These are phyloP conservation scores for Neodontobutis hainanensis DNA, from an alignment of 2,113 vertebrate species.

Conservation along the genomic window DNA sequence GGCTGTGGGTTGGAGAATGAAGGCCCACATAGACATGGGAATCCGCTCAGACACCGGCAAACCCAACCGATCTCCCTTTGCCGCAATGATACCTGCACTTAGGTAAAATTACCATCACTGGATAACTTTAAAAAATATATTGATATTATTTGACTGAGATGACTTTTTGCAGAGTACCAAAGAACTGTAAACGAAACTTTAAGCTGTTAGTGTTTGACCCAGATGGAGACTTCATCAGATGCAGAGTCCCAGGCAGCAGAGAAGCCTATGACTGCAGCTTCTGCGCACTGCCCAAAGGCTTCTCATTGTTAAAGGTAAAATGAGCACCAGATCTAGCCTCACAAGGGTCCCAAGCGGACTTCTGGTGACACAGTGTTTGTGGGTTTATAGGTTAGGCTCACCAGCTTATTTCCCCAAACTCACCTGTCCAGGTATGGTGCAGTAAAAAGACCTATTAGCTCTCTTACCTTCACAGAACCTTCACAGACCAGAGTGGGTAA, in stretches of 20 bases:
- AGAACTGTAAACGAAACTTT: slow-evolving; percentile 60
- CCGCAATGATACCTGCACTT: slow-evolving; percentile 39
- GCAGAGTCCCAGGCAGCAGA: slow-evolving; percentile 28
- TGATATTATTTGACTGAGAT: neutral
- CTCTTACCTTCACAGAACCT: too few species aligned
- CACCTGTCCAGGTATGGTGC: too few species aligned
- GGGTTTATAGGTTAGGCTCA: too few species aligned
- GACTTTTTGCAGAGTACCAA: slow-evolving; percentile 39
- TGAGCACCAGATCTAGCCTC: neutral
- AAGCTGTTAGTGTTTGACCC: slow-evolving; percentile 51
- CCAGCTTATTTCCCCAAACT: too few species aligned
- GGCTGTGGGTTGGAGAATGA: rapidly evolving
- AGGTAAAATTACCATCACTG: slow-evolving; percentile 36
- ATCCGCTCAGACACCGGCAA: slow-evolving; percentile 58
- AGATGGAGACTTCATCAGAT: slow-evolving; percentile 63
- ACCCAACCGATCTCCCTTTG: slow-evolving; percentile 55
- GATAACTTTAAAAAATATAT: too few species aligned
- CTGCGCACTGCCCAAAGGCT: slow-evolving; percentile 5
- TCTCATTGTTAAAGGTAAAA: slow-evolving; percentile 46
- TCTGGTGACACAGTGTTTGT: too few species aligned
- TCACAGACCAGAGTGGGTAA: too few species aligned
- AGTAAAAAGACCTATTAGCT: too few species aligned
- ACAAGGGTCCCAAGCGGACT: too few species aligned
- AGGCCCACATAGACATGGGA: slow-evolving; percentile 60
- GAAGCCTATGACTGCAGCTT: neutral